These are phyloP conservation scores for Oryzias dopingdopingensis DNA, from an alignment of 2,797 vertebrate genomes.

Conservation along the genomic window DNA sequence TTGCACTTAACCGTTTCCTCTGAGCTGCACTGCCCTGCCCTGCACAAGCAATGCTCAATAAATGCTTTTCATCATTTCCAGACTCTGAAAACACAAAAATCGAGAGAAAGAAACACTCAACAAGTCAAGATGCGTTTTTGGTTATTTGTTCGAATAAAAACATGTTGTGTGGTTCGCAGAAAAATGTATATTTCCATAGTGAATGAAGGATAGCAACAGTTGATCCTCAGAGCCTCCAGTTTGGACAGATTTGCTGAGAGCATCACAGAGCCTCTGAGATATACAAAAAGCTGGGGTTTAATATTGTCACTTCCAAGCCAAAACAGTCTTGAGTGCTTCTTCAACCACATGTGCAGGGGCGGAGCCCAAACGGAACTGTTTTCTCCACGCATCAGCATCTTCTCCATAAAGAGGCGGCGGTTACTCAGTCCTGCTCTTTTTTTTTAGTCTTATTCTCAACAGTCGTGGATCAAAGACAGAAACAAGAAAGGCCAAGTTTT, in stretches of 20 bases:
- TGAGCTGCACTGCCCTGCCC: conserved; percentile 30
- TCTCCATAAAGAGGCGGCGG: conserved; percentile 61
- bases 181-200: conserved; percentile 33
- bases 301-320: conserved; percentile 61
- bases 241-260: conserved; percentile 41
- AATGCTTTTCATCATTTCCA: conserved; percentile 1
- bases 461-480: conserved; percentile 71
- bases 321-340: conserved; percentile 43
- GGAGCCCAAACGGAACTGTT: conserved; percentile 53
- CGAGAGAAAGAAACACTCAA: conserved; percentile 30
- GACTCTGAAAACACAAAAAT: conserved; percentile 3
- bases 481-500: conserved; percentile 68
- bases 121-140: conserved; percentile 39
- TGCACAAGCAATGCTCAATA: conserved; percentile 10
- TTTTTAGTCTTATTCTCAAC: conserved; percentile 66
- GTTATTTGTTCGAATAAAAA: conserved; percentile 59
- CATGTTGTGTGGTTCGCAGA: conserved; percentile 30
- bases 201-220: conserved; percentile 33
- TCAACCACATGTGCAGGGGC: conserved; percentile 39
- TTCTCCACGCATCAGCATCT: conserved; percentile 43
- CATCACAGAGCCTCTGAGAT: conserved; percentile 35
- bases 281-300: conserved; percentile 37
- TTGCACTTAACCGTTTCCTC: conserved; percentile 67
- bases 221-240: conserved; percentile 31
- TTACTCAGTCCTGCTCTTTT: conserved; percentile 61